phyloP scores from a whole-genome alignment of 2,797 vertebrate genomes.

The Cynopterus sphinx region DNA sequence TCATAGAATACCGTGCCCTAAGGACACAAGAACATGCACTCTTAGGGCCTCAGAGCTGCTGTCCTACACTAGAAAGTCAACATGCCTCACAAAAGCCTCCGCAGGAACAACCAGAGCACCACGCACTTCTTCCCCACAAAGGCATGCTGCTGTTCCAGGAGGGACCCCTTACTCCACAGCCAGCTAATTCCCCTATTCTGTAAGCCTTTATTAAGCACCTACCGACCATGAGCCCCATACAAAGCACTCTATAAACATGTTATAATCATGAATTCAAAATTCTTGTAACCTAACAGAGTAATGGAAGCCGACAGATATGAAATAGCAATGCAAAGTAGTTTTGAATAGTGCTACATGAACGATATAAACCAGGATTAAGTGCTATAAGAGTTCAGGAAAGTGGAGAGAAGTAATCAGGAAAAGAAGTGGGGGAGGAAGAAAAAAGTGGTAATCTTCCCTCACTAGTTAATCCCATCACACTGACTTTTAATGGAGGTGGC shows the following conservation, averaged over 20 bases:
- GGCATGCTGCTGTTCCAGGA: neutral
- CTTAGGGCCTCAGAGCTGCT: too few relatives aligned
- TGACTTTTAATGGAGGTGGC: constrained; percentile 46
- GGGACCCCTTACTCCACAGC: neutral
- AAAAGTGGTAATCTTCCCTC: neutral
- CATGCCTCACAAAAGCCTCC: neutral
- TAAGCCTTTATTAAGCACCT: neutral
- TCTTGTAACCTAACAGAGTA: neutral
- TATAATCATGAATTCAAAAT: constrained; percentile 8
- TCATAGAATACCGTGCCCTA: neutral
- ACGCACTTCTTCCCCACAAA: fast-evolving
- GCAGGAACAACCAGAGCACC: neutral
- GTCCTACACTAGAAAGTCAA: neutral
- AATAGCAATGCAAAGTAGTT: neutral
- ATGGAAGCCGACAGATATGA: neutral
- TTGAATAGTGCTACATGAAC: neutral
- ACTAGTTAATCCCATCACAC: neutral
- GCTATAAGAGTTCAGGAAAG: neutral
- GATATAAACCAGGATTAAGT: neutral
- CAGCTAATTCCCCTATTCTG: neutral
- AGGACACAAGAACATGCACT: neutral
- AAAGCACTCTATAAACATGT: constrained; percentile 7
- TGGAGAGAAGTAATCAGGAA: constrained; percentile 11
- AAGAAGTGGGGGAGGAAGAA: neutral
- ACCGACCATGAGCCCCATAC: neutral